Evolutionary conservation across 2,888 invertebrate species (phyloP).

Genomic region (Hemistola chrysoprasaria): DNA sequence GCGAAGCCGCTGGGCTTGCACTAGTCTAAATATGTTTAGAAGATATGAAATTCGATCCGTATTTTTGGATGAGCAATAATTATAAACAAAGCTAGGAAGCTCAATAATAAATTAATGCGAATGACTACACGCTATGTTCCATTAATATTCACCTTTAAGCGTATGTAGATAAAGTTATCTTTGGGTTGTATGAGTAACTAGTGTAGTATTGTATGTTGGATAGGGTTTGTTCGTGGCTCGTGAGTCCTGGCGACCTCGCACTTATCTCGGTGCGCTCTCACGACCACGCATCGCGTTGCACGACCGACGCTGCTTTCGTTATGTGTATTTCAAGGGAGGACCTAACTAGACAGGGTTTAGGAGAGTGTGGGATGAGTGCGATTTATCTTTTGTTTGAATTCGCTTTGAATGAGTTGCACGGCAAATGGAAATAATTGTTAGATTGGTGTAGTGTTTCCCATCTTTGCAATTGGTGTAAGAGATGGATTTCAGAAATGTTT

Average conservation of each 20-base stretch:
- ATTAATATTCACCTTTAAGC: constrained; percentile 4
- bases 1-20: no score
- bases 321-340: constrained; percentile 35
- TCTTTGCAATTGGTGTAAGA: no score
- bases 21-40: no score
- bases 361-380: constrained; percentile 30
- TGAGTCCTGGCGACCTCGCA: constrained; percentile 63
- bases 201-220: constrained; percentile 22
- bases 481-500: no score
- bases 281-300: constrained; percentile 71
- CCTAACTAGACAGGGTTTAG: constrained; percentile 25
- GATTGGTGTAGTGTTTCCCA: no score
- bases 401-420: constrained; percentile 1
- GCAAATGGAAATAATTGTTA: no score
- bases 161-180: constrained; percentile 2
- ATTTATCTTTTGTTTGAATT: constrained; percentile 22
- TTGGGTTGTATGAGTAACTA: constrained; percentile 6
- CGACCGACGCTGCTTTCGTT: constrained; percentile 62
- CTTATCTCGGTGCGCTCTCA: constrained; percentile 73
- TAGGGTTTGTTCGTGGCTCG: constrained; percentile 32
- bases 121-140: neutral
- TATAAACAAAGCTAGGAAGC: constrained; percentile 25
- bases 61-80: neutral
- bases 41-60: neutral
- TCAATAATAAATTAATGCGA: constrained; percentile 29